Base-by-base conservation (phyloP, 2,113 vertebrate species). In the Echinops telfairi region DNA sequence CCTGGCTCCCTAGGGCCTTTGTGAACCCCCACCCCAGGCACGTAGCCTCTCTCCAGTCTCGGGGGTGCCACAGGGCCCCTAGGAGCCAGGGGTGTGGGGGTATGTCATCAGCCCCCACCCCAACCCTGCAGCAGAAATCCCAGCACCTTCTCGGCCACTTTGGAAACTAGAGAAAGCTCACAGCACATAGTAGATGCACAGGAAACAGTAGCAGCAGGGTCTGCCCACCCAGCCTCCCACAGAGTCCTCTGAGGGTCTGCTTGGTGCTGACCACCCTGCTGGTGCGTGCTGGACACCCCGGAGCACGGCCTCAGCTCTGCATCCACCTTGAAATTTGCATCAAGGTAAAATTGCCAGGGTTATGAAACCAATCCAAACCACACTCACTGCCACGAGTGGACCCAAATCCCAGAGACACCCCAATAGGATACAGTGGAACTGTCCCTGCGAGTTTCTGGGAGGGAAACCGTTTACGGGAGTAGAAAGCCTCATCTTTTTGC, bases 291-390 rank as follows among this genome's bases (percentile, higher is more conserved):
- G 17, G 70, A 15, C 15, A 27, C 64, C 1, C 0, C 12, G 0
- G 60, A 62, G 23, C 47, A 20, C 0, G 16, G 86, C 1, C 5
- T 60, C 58, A 4, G 25, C 33, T 43, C 88, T 86, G 19, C 14
- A 58, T 76, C 84, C 20, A 0, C 0, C 81, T 79, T 40, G 89
- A 86, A 78, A 89, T 88, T 8, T 40, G 17, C 64, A 66, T 70
- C 91, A 70, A 77, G 94, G 81, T 10, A n/a, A 60, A 31, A 47
- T 84, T 90, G 94, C 88, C 25, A 76, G 86, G 83, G 89, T 83
- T 31, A 83, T 92, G 19, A 76, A 68, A 40, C 43, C 43, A 47
- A 88, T 94, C 53, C 81, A 85, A 27, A 70, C 11, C 6, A 58
- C 83, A 86, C 17, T 68, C 70, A 60, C 53, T 91, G 73, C 84